Evolutionary conservation across 2,888 invertebrate genomes (phyloP).

Genomic region (Rhagium mordax): DNA sequence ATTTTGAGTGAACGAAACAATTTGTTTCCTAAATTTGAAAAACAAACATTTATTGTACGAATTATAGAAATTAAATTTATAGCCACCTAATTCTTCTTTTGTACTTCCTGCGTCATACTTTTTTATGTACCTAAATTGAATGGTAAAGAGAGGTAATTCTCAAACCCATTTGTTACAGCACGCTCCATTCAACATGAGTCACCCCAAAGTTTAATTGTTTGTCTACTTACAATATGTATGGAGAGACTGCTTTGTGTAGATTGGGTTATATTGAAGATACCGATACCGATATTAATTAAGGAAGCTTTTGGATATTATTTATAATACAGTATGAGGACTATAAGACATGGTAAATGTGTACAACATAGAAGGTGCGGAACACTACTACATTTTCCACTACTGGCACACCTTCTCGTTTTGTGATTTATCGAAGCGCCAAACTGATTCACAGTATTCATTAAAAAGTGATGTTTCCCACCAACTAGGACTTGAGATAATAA

Average conservation of each 20-base stretch:
- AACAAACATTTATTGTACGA: constrained; percentile 10
- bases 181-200: constrained; percentile 45
- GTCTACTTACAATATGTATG: neutral
- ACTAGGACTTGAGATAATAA: too few relatives aligned
- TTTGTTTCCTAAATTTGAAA: constrained; percentile 7
- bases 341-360: too few relatives aligned
- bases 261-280: neutral
- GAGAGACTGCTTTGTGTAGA: neutral
- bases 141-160: constrained; percentile 50
- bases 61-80: constrained; percentile 8
- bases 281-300: neutral
- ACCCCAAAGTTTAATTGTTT: neutral
- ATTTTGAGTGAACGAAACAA: too few relatives aligned
- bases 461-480: too few relatives aligned
- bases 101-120: constrained; percentile 43
- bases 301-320: too few relatives aligned
- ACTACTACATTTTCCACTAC: too few relatives aligned
- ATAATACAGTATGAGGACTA: too few relatives aligned
- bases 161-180: constrained; percentile 52
- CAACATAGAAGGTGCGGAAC: too few relatives aligned
- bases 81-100: constrained; percentile 45
- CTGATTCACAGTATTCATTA: too few relatives aligned
- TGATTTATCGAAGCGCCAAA: too few relatives aligned
- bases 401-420: too few relatives aligned
- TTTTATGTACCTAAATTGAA: constrained; percentile 41